Evolutionary conservation across 1,140 invertebrate species (phyloP), one percentile per base, ranked within the genome.

Genomic region (Ostrea edulis): DNA sequence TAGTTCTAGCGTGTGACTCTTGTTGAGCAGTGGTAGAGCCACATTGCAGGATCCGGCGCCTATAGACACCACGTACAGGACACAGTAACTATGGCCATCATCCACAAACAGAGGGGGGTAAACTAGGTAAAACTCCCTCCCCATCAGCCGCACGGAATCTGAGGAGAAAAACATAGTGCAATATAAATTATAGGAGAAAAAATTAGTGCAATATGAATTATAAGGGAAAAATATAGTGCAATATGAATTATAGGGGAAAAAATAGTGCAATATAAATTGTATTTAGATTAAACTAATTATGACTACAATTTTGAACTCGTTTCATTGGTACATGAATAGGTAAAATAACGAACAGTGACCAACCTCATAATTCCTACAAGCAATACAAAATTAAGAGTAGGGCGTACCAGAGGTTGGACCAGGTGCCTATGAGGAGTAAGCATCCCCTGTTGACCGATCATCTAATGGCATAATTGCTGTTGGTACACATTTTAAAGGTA

Each of bases 101-200:
- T 83, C 82, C n/a, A 8, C 22, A 52, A 83, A 83, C 44, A 83
- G 44, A 29, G 82, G 82, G 17, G 82, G 82, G 20, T 53, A 83
- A 0, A 52, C 82, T 44, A 83, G 51, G 22, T 53, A 77, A 77
- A 77, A 77, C 29, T 77, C 68, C 68, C 8, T 25, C 4, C 68
- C 68, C 68, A 77, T 77, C 29, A 77, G 29, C 25, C 14, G 22
- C 12, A 35, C 68, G 14, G 68, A 3, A 4, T 77, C 29, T 77
- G 68, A 29, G 12, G 25, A 77, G 25, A 35, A 62, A 62, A 20
- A 17, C 20, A 17, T 20, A 77, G 29, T 4, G 7, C 55, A 62
- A 7, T 62, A n/a, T 12, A 17, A 4, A 1, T 17, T 55, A 8
- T 20, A 20, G 14, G 1, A 55, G 17, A 55, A 14, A 55, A 7